phyloP scores from a whole-genome alignment of 2,113 vertebrate genomes.

The Sorex araneus region DNA sequence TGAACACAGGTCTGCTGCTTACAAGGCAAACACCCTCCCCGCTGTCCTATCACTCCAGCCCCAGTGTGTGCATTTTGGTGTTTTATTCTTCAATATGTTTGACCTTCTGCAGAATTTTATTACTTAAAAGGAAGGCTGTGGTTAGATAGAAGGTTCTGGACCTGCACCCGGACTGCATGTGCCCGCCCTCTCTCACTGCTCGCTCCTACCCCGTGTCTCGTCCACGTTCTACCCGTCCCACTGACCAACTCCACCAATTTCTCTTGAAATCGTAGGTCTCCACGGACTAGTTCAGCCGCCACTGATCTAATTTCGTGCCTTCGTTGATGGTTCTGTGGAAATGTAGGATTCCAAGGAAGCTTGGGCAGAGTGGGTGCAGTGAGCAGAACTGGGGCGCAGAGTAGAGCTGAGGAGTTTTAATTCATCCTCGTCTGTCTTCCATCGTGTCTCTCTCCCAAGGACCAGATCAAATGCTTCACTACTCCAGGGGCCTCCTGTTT shows the following conservation, averaged over 20 bases:
- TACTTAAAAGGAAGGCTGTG: neutral
- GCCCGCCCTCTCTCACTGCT: neutral
- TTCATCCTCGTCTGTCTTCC: neutral
- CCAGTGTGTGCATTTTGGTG: no score
- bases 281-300: neutral
- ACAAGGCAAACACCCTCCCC: no score
- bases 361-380: neutral
- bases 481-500: neutral
- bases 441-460: neutral
- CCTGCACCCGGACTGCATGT: neutral
- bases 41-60: no score
- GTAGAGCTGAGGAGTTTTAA: neutral
- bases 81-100: no score
- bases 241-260: neutral
- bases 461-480: neutral
- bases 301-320: neutral
- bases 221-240: neutral
- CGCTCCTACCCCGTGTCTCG: neutral
- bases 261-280: neutral
- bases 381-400: neutral
- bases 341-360: neutral
- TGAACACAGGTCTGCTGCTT: no score
- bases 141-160: neutral
- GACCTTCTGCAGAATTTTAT: neutral
- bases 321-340: constrained; percentile 15